phyloP scores from a whole-genome alignment of 1,140 invertebrate genomes.

The Psilanteris sp. region DNA sequence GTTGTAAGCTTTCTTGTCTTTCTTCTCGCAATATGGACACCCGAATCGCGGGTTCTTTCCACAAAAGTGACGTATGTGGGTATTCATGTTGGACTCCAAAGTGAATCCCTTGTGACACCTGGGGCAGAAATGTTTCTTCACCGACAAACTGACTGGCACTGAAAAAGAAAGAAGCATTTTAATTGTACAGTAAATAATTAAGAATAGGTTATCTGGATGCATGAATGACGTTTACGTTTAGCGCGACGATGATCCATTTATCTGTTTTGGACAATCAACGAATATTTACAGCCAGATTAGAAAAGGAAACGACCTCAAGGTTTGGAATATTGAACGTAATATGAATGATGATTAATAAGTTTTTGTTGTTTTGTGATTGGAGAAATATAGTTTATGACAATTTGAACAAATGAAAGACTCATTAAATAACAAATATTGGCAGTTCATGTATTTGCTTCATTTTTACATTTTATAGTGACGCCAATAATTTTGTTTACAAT shows the following conservation, averaged over 20 bases:
- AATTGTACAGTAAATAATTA: conserved; percentile 6
- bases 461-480: conserved; percentile 25
- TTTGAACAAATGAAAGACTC: conserved; percentile 2
- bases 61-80: conserved; percentile 69
- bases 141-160: conserved; percentile 4
- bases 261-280: conserved; percentile 4
- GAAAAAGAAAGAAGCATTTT: conserved; percentile 38
- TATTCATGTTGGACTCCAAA: conserved; percentile 67
- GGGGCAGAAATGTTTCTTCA: conserved; percentile 46
- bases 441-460: conserved; percentile 37
- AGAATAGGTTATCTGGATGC: conserved; percentile 3
- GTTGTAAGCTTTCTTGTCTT: conserved; percentile 66
- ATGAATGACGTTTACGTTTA: conserved; percentile 17
- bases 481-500: no score
- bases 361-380: background rate
- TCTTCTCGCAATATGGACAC: conserved; percentile 75
- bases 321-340: background rate
- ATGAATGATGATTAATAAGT: background rate
- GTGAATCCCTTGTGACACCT: conserved; percentile 62
- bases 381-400: background rate
- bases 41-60: conserved; percentile 79
- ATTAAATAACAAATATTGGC: conserved; percentile 28
- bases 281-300: conserved; percentile 13
- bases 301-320: conserved; percentile 7
- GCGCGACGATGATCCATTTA: conserved; percentile 5